Conservation (phyloP, 2,797 vertebrate genomes). For the Neosilurus hyrtlii region DNA sequence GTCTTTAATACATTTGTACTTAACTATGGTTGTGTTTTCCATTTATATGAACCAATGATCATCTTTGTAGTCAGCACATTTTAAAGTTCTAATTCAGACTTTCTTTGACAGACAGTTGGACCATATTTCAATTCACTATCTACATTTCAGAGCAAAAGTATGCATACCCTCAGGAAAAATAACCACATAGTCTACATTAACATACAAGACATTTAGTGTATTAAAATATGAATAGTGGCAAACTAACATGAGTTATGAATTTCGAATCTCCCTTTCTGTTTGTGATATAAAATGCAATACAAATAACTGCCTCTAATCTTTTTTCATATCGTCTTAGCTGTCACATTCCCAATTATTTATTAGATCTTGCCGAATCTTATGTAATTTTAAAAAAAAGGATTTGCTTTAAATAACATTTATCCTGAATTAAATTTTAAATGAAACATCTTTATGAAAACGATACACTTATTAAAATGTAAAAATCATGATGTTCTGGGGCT, state of each 20-base stretch:
- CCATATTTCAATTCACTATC: not conserved
- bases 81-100: not conserved
- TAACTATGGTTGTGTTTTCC: not conserved
- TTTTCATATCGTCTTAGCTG: not conserved
- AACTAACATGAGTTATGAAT: constrained; percentile 3
- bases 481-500: not conserved
- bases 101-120: not conserved
- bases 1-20: not conserved
- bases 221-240: constrained; percentile 1
- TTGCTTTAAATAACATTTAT: not conserved
- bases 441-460: not conserved
- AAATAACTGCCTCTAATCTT: not conserved
- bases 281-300: not conserved
- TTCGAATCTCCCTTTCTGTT: not conserved
- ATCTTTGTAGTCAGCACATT: not conserved
- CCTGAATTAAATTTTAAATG: not conserved
- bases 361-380: not conserved
- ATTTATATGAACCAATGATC: not conserved
- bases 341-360: not conserved
- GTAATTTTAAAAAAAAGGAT: not conserved
- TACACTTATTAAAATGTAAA: not conserved
- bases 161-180: not conserved
- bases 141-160: not conserved
- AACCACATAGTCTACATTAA: not conserved
- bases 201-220: not conserved